Conservation (phyloP, 2,888 invertebrate species). For the Callinectes sapidus region DNA sequence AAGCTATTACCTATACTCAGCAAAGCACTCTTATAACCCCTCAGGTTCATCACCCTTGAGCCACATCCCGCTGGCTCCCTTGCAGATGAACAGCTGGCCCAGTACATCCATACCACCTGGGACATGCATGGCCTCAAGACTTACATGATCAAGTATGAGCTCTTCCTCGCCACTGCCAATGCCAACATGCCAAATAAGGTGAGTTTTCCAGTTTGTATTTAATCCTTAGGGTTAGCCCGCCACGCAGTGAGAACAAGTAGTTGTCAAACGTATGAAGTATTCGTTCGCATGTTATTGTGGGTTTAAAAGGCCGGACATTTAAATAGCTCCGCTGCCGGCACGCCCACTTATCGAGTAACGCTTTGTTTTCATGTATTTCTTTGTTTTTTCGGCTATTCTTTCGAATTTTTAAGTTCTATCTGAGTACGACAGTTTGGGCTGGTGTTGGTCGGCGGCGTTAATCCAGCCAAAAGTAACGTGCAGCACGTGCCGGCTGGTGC, state of each 20-base stretch:
- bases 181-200: neutral
- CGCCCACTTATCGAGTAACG: neutral
- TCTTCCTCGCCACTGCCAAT: neutral
- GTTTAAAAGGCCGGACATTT: neutral
- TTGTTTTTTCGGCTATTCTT: slow-evolving; percentile 22
- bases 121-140: neutral
- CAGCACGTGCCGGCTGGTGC: no score
- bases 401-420: neutral
- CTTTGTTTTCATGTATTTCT: slow-evolving; percentile 26
- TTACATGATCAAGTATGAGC: neutral
- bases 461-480: no score
- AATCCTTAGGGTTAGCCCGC: no score
- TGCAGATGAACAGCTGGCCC: neutral
- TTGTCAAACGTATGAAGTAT: no score
- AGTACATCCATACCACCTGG: neutral
- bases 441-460: neutral
- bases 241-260: no score
- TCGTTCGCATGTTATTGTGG: no score
- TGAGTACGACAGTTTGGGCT: slow-evolving; percentile 9
- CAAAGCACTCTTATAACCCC: neutral
- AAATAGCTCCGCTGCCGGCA: slow-evolving; percentile 12
- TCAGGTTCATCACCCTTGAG: neutral
- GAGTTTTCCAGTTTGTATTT: neutral
- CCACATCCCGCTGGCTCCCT: neutral
- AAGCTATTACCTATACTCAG: no score